Evolutionary conservation across 2,888 invertebrate genomes (phyloP).

Genomic region (Drosophila borborema): DNA sequence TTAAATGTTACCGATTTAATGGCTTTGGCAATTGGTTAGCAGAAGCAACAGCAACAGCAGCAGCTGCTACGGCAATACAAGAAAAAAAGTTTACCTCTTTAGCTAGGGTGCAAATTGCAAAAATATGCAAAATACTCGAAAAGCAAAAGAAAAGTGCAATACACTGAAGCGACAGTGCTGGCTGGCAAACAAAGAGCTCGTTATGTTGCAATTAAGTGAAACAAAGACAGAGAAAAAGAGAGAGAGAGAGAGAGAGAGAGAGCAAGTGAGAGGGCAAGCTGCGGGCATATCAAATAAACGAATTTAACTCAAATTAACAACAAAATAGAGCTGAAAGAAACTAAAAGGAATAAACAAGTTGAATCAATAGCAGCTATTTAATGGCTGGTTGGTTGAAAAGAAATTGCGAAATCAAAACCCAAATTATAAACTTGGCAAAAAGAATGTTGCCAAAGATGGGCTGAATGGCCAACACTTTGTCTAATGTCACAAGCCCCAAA

Average conservation of each 20-base stretch:
- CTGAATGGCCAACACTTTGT: conserved; percentile 50
- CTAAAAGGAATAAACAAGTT: not conserved
- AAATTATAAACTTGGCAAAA: conserved; percentile 18
- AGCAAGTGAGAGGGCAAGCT: not conserved
- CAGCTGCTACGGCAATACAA: not conserved
- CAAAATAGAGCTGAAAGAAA: conserved; percentile 15
- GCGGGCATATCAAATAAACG: conserved; percentile 25
- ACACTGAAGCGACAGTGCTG: conserved; percentile 6
- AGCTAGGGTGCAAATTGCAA: conserved; percentile 42
- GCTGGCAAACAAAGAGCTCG: conserved; percentile 14
- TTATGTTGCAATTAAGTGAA: conserved; percentile 37
- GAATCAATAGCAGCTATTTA: conserved; percentile 22
- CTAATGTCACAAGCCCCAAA: conserved; percentile 60
- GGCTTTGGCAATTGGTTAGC: conserved; percentile 44
- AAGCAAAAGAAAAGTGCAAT: conserved; percentile 15
- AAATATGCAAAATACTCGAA: conserved; percentile 58
- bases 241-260: not conserved
- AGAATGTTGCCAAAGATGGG: conserved; percentile 28
- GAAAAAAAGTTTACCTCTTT: conserved; percentile 14
- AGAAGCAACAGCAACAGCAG: conserved; percentile 12
- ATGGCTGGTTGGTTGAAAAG: conserved; percentile 5
- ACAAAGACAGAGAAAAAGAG: not conserved
- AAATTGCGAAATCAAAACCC: conserved; percentile 48
- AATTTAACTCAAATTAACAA: conserved; percentile 27
- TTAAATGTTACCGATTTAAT: conserved; percentile 62